Evolutionary conservation across 35 echinoderm and acorn worm species (phyloP).

Genomic region (Holothuria glaberrima): DNA sequence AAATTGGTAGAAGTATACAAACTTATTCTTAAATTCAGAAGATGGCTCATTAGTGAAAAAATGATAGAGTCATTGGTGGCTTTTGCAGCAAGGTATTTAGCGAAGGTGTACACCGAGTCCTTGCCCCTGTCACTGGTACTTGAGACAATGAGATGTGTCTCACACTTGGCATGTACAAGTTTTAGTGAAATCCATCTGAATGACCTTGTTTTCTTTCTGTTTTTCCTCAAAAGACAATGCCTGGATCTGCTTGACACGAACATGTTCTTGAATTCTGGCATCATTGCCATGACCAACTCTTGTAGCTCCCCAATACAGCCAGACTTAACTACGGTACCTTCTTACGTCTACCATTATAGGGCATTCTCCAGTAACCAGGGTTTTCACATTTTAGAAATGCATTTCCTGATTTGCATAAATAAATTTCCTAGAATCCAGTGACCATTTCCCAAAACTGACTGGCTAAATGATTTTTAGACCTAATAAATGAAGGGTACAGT

Average conservation of each 20-base stretch:
- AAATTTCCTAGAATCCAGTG: neutral
- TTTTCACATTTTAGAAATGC: no score
- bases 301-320: slow-evolving; percentile 12
- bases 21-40: slow-evolving; percentile 61
- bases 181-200: slow-evolving; percentile 46
- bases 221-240: neutral
- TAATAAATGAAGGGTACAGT: neutral
- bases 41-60: slow-evolving; percentile 43
- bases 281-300: slow-evolving; percentile 3
- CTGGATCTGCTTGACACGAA: neutral
- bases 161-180: slow-evolving; percentile 57
- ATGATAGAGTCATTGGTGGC: neutral
- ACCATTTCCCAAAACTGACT: no score
- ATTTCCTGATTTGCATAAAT: neutral
- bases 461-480: neutral
- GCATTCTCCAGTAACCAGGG: neutral
- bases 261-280: neutral
- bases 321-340: no score
- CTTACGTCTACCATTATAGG: no score
- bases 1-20: neutral
- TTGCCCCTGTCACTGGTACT: slow-evolving; percentile 46
- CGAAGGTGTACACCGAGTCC: slow-evolving; percentile 27
- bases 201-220: slow-evolving; percentile 23
- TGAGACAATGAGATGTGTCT: slow-evolving; percentile 20
- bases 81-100: neutral